Percentiles rank a stretch among this genome's conserved stretches.
phyloP scores from a whole-genome alignment of 2,888 invertebrate species.

The Lapara coniferarum region DNA sequence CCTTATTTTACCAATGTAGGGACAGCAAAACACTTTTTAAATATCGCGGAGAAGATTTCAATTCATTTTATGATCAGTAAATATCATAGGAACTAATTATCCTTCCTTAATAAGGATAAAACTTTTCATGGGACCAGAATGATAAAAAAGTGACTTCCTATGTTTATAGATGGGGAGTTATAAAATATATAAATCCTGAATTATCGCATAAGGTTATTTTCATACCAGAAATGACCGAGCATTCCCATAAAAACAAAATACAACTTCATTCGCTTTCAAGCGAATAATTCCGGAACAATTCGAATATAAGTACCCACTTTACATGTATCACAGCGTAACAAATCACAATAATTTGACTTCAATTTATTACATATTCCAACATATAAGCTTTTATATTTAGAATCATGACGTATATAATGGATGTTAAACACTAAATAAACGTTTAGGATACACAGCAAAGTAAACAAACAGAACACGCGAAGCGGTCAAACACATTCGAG shows the following conservation, averaged over 20 bases:
- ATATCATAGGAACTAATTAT: no score
- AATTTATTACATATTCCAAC: background rate
- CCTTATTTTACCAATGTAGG: no score
- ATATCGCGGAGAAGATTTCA: no score
- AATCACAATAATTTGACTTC: slow-evolving; percentile 4
- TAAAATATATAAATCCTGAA: no score
- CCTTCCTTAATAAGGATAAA: no score
- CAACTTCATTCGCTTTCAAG: no score
- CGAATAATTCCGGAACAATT: background rate
- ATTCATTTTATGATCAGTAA: no score
- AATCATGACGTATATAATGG: slow-evolving; percentile 17
- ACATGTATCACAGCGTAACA: background rate
- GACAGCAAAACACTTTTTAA: no score
- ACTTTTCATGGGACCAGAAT: no score
- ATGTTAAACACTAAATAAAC: slow-evolving; percentile 16
- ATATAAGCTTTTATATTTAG: slow-evolving; percentile 13
- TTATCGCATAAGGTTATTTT: background rate
- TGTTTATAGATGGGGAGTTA: no score
- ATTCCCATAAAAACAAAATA: no score
- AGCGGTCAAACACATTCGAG: slow-evolving; percentile 33
- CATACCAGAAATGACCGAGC: background rate
- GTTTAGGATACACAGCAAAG: slow-evolving; percentile 17
- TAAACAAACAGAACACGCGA: slow-evolving; percentile 28
- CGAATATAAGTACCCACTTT: background rate
- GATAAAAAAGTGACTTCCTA: no score